Conservation (phyloP, 2,888 invertebrate species). For the Onchidella celtica region DNA sequence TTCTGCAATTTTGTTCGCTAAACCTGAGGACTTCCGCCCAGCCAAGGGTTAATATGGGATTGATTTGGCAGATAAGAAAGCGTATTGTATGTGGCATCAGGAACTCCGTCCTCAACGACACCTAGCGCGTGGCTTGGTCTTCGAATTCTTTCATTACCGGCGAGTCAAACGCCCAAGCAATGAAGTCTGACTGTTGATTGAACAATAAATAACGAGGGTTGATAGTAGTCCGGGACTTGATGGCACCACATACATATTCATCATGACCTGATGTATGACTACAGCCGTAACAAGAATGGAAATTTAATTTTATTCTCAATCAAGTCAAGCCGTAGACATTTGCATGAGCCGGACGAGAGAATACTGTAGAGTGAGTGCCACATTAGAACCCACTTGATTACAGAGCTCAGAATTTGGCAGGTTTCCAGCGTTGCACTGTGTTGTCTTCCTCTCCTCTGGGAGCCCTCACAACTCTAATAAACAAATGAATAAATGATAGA, state of each 20-base stretch:
- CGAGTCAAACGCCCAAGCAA: no score
- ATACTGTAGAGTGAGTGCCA: not conserved
- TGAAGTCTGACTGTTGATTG: no score
- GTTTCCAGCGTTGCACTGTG: constrained; percentile 35
- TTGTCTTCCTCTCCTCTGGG: constrained; percentile 3
- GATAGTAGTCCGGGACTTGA: no score
- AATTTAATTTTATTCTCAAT: constrained; percentile 33
- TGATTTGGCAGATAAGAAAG: no score
- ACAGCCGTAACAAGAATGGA: not conserved
- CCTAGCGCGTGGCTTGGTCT: no score
- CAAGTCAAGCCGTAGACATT: constrained; percentile 34
- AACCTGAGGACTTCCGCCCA: no score
- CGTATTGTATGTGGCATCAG: no score
- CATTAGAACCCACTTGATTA: constrained; percentile 29
- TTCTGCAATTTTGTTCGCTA: no score
- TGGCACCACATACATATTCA: not conserved
- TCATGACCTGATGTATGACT: constrained; percentile 24
- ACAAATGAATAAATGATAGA: constrained; percentile 36
- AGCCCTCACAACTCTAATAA: constrained; percentile 25
- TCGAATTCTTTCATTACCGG: no score
- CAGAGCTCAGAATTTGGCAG: constrained; percentile 5
- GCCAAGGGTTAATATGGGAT: no score
- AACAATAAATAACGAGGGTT: no score
- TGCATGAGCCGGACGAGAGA: constrained; percentile 8
- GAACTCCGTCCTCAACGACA: no score